A percentile compares a stretch with the other conserved stretches of the same genome.
phyloP scores from a whole-genome alignment of 2,113 vertebrate species.

The Vidua macroura region DNA sequence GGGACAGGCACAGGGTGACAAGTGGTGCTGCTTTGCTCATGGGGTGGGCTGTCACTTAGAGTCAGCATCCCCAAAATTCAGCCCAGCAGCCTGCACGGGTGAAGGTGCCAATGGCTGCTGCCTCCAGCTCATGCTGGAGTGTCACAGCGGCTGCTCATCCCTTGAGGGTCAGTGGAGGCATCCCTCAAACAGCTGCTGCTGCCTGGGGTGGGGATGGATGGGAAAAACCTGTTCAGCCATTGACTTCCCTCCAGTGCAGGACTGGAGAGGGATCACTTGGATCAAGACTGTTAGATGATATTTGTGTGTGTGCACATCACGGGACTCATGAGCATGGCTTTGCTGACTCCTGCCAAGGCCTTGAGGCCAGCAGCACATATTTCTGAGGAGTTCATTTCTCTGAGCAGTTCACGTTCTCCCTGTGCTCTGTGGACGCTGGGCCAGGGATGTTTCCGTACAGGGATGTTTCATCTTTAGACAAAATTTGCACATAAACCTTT shows the following conservation, averaged over 20 bases:
- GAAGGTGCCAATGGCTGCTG: not conserved
- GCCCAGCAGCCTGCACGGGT: not conserved
- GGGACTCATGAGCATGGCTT: not conserved
- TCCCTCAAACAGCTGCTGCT: not conserved
- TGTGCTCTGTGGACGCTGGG: not conserved
- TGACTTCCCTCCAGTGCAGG: not conserved
- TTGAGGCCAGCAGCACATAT: not conserved
- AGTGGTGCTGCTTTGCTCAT: not conserved
- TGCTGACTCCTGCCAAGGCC: not conserved
- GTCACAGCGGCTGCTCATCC: not conserved
- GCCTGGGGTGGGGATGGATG: not conserved
- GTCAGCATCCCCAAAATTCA: not conserved
- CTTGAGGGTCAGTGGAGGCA: not conserved
- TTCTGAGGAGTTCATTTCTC: not conserved
- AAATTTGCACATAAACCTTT: not conserved
- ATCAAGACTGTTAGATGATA: not conserved
- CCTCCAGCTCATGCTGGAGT: rapidly evolving
- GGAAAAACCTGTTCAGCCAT: not conserved
- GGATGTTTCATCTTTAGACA: not conserved
- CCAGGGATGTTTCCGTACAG: not conserved
- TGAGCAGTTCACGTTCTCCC: not conserved
- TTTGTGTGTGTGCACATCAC: not conserved
- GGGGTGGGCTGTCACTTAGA: not conserved
- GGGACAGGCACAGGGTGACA: not conserved
- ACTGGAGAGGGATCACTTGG: rapidly evolving